Evolutionary conservation across 2,888 invertebrate genomes (phyloP), one percentile per base, ranked within the genome.

Genomic region (Panopea generosa): DNA sequence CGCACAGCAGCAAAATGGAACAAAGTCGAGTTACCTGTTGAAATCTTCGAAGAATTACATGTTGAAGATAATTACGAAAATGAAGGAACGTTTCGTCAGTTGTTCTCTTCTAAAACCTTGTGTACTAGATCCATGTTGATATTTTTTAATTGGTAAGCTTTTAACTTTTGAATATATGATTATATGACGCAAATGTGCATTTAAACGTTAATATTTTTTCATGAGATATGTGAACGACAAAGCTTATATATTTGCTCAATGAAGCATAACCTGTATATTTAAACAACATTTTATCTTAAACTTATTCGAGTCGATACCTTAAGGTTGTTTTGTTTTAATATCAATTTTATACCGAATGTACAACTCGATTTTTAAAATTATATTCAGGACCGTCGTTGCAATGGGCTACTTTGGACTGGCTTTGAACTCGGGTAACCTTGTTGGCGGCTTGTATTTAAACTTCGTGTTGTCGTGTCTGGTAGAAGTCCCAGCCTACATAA

Each of bases 331-430:
- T n/a, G n/a, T n/a, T n/a, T n/a, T n/a, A n/a, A n/a, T n/a, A 49
- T n/a, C n/a, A n/a, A n/a, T 40, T 7, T 40, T 40, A 40, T 7
- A 11, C 7, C 40, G 16, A 11, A 16, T 40, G 40, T 40, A 40
- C 40, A 40, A 16, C 40, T 11, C 7, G 9, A 45, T 18, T 45
- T 16, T 18, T 45, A 45, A 16, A 20, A 3, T 59, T 59, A 14
- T 33, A 26, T 16, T 52, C 53, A 89, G 89, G 90, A 66, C 84
- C 60, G 86, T 88, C 0, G 87, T 85, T n/a, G 82, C 86, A n/a
- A 76, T 88, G 80, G 84, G 84, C 6, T 90, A 89, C 61, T 88
- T 87, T 50, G 90, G 88, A 1, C 76, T 89, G 20, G 78, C 84
- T 1, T 72, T 89, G 18, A 88, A 89, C 65, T 83, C 84, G 0